These are phyloP conservation scores for Acleris emargana DNA, from an alignment of 2,888 invertebrate species.

Conservation along the genomic window DNA sequence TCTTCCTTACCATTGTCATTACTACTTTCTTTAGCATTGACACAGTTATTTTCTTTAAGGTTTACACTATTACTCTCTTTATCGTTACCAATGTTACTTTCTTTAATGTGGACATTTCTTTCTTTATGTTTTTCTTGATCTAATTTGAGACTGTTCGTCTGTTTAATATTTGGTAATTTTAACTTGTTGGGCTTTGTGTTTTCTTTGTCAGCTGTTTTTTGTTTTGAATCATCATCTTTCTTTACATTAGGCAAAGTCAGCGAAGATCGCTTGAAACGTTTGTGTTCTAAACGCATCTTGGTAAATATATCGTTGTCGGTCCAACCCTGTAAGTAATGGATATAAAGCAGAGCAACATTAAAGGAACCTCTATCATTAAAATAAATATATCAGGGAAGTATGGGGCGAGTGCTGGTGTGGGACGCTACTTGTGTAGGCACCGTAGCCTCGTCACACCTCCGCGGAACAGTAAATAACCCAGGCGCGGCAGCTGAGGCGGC, in stretches of 20 bases:
- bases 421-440: too few relatives aligned
- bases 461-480: too few relatives aligned
- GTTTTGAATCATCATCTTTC: slow-evolving; percentile 69
- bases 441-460: too few relatives aligned
- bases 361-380: too few relatives aligned
- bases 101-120: slow-evolving; percentile 32
- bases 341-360: too few relatives aligned
- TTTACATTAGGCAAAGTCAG: slow-evolving; percentile 80
- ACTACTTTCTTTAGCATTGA: slow-evolving; percentile 34
- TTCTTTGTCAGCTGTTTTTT: slow-evolving; percentile 54
- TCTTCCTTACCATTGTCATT: slow-evolving; percentile 37
- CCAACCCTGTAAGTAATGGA: slow-evolving; percentile 64
- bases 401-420: too few relatives aligned
- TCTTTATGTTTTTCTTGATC: slow-evolving; percentile 23
- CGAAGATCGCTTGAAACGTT: slow-evolving; percentile 65
- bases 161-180: slow-evolving; percentile 67
- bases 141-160: slow-evolving; percentile 45
- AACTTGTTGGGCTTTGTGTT: slow-evolving; percentile 54
- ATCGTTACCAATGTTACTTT: slow-evolving; percentile 38
- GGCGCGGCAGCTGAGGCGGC: too few relatives aligned
- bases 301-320: slow-evolving; percentile 73
- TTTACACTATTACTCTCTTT: slow-evolving; percentile 21
- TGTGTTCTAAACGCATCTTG: slow-evolving; percentile 62
- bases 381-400: too few relatives aligned
- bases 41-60: too few relatives aligned